Conservation (phyloP, 2,888 invertebrate genomes). For the Entomobrya multifasciata region DNA sequence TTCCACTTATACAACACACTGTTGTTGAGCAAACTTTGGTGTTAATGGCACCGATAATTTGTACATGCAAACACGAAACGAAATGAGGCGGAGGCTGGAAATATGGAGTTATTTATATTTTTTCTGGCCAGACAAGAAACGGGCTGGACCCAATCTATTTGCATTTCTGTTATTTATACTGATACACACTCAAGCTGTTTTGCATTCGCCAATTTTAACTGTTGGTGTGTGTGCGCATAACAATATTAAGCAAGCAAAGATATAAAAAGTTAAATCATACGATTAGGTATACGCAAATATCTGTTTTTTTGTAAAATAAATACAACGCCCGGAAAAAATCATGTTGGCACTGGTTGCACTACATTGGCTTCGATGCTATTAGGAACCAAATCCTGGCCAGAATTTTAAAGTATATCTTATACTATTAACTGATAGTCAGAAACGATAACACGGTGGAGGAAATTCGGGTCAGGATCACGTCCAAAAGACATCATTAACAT, state of each 20-base stretch:
- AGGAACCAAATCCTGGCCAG: not conserved
- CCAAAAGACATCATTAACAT: conserved; percentile 40
- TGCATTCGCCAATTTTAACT: not conserved
- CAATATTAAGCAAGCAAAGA: too few species aligned
- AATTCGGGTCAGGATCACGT: conserved; percentile 52
- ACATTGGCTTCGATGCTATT: conserved; percentile 29
- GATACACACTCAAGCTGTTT: too few species aligned
- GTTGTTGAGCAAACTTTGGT: too few species aligned
- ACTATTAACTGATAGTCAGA: not conserved
- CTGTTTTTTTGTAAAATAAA: too few species aligned
- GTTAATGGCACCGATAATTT: too few species aligned
- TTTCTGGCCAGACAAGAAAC: conserved; percentile 43
- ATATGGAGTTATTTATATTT: conserved; percentile 25
- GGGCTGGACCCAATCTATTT: conserved; percentile 33
- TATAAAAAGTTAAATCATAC: too few species aligned
- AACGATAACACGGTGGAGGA: too few species aligned
- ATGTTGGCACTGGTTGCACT: not conserved
- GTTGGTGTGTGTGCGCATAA: too few species aligned
- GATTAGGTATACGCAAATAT: too few species aligned
- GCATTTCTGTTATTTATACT: not conserved
- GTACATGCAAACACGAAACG: conserved; percentile 1
- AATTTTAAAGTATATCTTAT: too few species aligned
- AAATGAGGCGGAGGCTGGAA: conserved; percentile 25
- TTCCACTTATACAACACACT: too few species aligned
- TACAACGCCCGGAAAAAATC: too few species aligned